Evolutionary conservation across 2,888 invertebrate species (phyloP).

Genomic region (Hedya salicella): DNA sequence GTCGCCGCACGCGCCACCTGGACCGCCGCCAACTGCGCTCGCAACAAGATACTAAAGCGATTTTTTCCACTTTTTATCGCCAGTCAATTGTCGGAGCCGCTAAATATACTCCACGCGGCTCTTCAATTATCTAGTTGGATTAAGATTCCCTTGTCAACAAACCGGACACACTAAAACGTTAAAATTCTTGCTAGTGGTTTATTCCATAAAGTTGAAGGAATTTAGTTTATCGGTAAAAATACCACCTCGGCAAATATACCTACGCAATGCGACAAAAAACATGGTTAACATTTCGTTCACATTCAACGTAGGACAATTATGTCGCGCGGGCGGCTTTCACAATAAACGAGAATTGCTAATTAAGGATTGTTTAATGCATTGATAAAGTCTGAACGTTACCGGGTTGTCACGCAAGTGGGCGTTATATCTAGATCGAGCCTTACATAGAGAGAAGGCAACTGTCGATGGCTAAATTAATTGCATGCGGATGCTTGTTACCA

Average conservation of each 20-base stretch:
- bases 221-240: too few relatives aligned
- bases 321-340: neutral
- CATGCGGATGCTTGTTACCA: too few relatives aligned
- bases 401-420: neutral
- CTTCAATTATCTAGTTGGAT: neutral
- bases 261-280: neutral
- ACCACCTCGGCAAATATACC: too few relatives aligned
- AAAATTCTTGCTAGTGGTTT: too few relatives aligned
- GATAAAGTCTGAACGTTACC: neutral
- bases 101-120: constrained; percentile 5
- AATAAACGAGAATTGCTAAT: neutral
- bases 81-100: constrained; percentile 10
- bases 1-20: neutral
- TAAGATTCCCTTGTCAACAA: neutral
- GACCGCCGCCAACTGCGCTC: constrained; percentile 13
- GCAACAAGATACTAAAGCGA: constrained; percentile 7
- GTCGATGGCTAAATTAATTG: too few relatives aligned
- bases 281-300: neutral
- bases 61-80: constrained; percentile 15
- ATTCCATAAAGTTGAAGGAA: too few relatives aligned
- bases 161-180: too few relatives aligned
- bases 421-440: too few relatives aligned
- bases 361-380: neutral
- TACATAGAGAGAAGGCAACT: too few relatives aligned
- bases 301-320: neutral